Conservation (phyloP, 2,888 invertebrate species). For the Aethes cnicana region DNA sequence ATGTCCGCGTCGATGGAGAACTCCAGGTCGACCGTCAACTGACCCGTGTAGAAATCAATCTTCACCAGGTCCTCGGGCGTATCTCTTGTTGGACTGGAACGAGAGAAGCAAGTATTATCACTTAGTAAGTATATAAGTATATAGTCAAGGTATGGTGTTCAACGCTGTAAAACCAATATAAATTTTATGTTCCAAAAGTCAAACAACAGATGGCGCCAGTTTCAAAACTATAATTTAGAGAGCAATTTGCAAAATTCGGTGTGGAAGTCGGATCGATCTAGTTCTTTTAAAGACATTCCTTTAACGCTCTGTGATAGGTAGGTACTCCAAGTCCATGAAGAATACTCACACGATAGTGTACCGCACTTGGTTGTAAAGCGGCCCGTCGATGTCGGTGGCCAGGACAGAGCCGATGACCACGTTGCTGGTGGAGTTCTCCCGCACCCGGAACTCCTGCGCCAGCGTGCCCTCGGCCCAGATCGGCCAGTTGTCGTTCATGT, state of each 20-base stretch:
- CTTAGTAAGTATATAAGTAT: no score
- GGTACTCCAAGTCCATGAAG: no score
- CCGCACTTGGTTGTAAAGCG: conserved; percentile 79
- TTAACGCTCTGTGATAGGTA: no score
- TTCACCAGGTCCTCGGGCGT: conserved; percentile 71
- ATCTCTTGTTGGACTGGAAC: conserved; percentile 61
- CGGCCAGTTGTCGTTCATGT: conserved; percentile 85
- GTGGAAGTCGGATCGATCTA: no score
- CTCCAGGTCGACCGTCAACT: conserved; percentile 69
- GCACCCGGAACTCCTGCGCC: conserved; percentile 64
- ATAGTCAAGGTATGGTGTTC: no score
- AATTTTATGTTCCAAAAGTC: no score
- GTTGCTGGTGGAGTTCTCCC: conserved; percentile 74
- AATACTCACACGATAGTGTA: conserved; percentile 79
- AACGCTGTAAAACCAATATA: no score
- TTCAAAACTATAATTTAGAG: no score
- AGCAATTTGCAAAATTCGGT: no score
- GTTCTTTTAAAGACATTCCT: no score
- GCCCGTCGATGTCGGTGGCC: conserved; percentile 84
- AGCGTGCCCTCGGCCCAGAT: conserved; percentile 73
- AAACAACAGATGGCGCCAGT: no score
- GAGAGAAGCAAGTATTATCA: not conserved
- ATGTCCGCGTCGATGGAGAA: conserved; percentile 81
- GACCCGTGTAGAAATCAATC: conserved; percentile 77
- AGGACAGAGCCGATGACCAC: conserved; percentile 81